phyloP scores from a whole-genome alignment of 2,888 invertebrate genomes.

The Volucella zonaria region DNA sequence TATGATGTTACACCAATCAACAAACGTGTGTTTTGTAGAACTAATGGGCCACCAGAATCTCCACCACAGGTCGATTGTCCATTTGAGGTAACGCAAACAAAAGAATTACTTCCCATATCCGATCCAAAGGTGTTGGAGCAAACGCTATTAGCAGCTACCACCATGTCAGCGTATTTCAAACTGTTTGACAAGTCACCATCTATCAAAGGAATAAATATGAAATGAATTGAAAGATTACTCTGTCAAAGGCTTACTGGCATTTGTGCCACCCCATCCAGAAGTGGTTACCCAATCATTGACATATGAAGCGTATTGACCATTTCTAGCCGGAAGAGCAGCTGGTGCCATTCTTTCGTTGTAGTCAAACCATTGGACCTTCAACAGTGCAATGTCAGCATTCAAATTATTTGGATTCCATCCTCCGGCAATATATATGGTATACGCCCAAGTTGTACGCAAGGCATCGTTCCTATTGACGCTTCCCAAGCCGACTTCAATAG shows the following conservation, averaged over 20 bases:
- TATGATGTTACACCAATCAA: slow-evolving; percentile 32
- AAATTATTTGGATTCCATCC: slow-evolving; percentile 76
- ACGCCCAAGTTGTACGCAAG: not conserved
- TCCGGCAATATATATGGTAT: slow-evolving; percentile 76
- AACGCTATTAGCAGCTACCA: slow-evolving; percentile 77
- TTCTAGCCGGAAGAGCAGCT: slow-evolving; percentile 77
- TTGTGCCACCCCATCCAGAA: slow-evolving; percentile 80
- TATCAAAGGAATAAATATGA: no score
- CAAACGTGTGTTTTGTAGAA: not conserved
- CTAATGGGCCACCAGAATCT: slow-evolving; percentile 76
- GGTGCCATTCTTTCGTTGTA: slow-evolving; percentile 78
- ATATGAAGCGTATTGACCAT: slow-evolving; percentile 73
- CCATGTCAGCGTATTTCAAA: slow-evolving; percentile 78
- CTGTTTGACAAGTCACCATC: slow-evolving; percentile 69
- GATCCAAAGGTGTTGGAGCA: slow-evolving; percentile 79
- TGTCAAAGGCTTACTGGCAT: slow-evolving; percentile 73
- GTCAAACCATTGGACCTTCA: slow-evolving; percentile 78
- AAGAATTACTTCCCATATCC: slow-evolving; percentile 73
- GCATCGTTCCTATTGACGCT: slow-evolving; percentile 26
- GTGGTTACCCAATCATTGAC: slow-evolving; percentile 78
- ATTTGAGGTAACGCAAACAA: slow-evolving; percentile 24
- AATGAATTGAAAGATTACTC: not conserved
- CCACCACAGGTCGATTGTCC: slow-evolving; percentile 79
- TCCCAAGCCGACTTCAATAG: slow-evolving; percentile 44
- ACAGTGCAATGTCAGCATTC: slow-evolving; percentile 80